A percentile compares a stretch with the other conserved stretches of the same genome.
phyloP scores from a whole-genome alignment of 2,888 invertebrate species.

The Diadromus collaris region DNA sequence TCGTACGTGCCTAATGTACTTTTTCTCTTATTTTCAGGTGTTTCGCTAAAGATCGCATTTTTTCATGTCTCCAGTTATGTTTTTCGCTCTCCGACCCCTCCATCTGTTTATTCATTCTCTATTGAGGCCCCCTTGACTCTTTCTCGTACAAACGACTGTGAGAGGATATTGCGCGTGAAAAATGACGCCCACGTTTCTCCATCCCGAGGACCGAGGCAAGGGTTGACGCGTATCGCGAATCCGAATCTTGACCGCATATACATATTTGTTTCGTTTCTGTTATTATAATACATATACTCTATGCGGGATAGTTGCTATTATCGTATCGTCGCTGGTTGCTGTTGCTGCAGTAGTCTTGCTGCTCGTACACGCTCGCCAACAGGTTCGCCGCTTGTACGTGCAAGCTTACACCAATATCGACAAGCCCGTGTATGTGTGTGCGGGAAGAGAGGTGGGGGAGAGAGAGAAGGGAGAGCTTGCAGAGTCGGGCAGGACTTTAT shows the following conservation, averaged over 20 bases:
- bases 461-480: conserved; percentile 4
- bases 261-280: conserved; percentile 35
- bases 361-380: conserved; percentile 61
- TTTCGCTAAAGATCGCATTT: background rate
- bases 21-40: background rate
- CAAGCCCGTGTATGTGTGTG: background rate
- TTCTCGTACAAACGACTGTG: conserved; percentile 58
- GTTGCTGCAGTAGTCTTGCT: conserved; percentile 23
- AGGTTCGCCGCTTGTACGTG: conserved; percentile 48
- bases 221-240: conserved; percentile 67
- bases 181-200: conserved; percentile 72
- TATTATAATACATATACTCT: conserved; percentile 49
- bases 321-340: conserved; percentile 52
- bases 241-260: conserved; percentile 63
- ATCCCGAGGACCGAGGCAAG: conserved; percentile 9
- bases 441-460: conserved; percentile 4
- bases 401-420: background rate
- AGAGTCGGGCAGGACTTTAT: conserved; percentile 61
- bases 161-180: conserved; percentile 66
- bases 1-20: background rate
- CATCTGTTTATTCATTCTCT: conserved; percentile 37
- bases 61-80: background rate
- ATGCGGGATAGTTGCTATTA: conserved; percentile 51
- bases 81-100: background rate
- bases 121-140: conserved; percentile 59